These are phyloP conservation scores for Pogonomyrmex barbatus DNA, from an alignment of 1,140 invertebrate genomes.

Conservation along the genomic window DNA sequence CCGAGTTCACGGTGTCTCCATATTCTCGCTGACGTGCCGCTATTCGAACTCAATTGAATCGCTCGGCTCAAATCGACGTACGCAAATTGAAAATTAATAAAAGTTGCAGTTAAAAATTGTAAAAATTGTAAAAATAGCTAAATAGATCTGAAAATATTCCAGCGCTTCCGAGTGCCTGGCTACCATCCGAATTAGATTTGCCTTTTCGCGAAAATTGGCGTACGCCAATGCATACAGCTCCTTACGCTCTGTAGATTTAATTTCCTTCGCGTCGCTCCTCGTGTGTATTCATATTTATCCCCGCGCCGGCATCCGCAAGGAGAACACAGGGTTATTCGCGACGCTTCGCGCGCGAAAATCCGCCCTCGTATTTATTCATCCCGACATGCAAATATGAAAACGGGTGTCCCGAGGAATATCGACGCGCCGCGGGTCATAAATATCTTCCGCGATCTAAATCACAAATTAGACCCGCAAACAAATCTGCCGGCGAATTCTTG, in stretches of 20 bases:
- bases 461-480: slow-evolving; percentile 62
- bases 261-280: slow-evolving; percentile 1
- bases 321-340: slow-evolving; percentile 21
- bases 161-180: not conserved
- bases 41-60: not conserved
- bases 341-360: not conserved
- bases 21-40: slow-evolving; percentile 2
- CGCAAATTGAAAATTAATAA: not conserved
- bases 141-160: slow-evolving; percentile 4
- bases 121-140: no score
- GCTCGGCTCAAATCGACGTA: not conserved
- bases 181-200: not conserved
- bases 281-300: slow-evolving; percentile 48
- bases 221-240: not conserved
- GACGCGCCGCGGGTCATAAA: slow-evolving; percentile 48
- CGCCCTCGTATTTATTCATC: slow-evolving; percentile 52
- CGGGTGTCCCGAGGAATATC: slow-evolving; percentile 51
- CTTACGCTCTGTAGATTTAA: slow-evolving; percentile 29
- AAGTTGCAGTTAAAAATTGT: no score
- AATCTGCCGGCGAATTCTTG: slow-evolving; percentile 57
- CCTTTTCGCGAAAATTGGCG: not conserved
- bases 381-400: slow-evolving; percentile 46
- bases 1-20: not conserved
- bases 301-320: not conserved
- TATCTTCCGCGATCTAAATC: slow-evolving; percentile 60